These are phyloP conservation scores for Lepidochrysops patricia DNA, from an alignment of 2,888 invertebrate species.

Conservation along the genomic window DNA sequence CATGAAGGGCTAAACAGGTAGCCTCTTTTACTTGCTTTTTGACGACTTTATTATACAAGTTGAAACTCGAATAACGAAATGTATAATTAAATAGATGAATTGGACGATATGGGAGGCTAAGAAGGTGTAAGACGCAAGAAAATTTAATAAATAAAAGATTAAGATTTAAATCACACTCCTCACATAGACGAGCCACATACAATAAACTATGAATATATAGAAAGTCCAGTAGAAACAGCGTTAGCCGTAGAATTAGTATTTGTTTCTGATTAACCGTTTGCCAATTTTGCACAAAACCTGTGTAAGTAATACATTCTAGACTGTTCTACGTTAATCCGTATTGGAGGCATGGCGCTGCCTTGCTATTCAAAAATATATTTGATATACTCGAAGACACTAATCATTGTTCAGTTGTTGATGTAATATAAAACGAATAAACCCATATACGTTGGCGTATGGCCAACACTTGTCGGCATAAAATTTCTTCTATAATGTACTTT, in stretches of 20 bases:
- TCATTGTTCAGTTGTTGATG: slow-evolving; percentile 1
- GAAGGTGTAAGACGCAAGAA: no score
- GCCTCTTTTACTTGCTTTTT: not conserved
- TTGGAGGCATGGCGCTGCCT: not conserved
- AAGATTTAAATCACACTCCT: no score
- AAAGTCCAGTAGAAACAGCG: no score
- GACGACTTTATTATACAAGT: no score
- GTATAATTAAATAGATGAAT: no score
- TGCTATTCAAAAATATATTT: not conserved
- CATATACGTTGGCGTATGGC: not conserved
- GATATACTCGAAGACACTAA: not conserved
- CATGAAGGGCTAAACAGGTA: not conserved
- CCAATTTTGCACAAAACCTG: not conserved
- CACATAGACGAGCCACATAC: no score
- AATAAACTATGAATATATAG: no score
- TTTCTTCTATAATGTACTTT: slow-evolving; percentile 4
- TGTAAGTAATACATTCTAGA: not conserved
- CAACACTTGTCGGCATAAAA: slow-evolving; percentile 8
- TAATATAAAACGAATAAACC: slow-evolving; percentile 3
- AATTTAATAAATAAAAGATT: no score
- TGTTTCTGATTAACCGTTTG: not conserved
- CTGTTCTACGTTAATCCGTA: not conserved
- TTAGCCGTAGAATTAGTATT: no score
- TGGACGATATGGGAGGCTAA: no score
- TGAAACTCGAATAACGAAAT: no score